Evolutionary conservation across 2,888 invertebrate species (phyloP), one percentile per base, ranked within the genome.

Genomic region (Amphipoea oculea): DNA sequence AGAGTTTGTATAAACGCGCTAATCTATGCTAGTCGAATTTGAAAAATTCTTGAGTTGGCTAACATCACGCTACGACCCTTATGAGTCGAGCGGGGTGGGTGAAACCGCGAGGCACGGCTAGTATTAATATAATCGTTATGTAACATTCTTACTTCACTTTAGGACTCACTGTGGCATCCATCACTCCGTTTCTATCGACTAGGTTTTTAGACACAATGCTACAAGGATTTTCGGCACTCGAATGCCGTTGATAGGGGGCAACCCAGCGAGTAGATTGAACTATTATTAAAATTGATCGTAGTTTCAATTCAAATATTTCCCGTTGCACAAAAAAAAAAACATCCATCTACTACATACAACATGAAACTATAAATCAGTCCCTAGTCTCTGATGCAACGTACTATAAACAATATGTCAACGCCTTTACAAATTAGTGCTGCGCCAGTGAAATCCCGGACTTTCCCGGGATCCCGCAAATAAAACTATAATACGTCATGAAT

Each of bases 331-430:
- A 85, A 74, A 85, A 74, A 29, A 29, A 76, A 71, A 74, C 73
- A 84, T 76, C n/a, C 1, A 73, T 77, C 20, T n/a, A 60, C 63
- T 36, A 45, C 45, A 81, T 51, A 66, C 42, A 85, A 69, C 74
- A 36, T 75, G 57, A 36, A 85, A 73, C 85, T 73, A 87, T 85
- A 77, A 85, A 85, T 87, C 85, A 77, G 54, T 67, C 72, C 42
- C 42, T 76, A 75, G n/a, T 74, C 72, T 72, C 71, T 62, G 68
- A 76, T 85, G 73, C 66, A 77, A 76, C 74, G 76, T 81, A 76
- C 74, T 73, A 75, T 81, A 77, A 81, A 85, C 74, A 85, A 85
- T 85, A 77, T 77, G 85, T 85, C 85, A 87, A 87, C 85, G 88
- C 88, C 69, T 85, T 87, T 75, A 85, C 57, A 84, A 87, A 87